These are phyloP conservation scores for Podabrus alpinus DNA, from an alignment of 2,888 invertebrate genomes.

Conservation along the genomic window DNA sequence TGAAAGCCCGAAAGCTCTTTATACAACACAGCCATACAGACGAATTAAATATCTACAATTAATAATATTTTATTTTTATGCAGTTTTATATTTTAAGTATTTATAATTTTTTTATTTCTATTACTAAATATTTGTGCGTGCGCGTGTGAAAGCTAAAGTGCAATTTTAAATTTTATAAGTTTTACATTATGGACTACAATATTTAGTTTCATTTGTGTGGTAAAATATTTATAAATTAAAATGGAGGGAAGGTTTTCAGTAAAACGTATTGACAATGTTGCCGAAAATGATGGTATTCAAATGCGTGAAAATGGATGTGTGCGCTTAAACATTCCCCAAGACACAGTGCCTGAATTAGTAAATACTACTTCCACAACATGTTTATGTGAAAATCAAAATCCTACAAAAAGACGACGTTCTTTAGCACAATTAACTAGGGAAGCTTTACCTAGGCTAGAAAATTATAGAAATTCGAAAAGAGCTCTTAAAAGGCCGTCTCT, in stretches of 20 bases:
- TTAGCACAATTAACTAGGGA: slow-evolving; percentile 75
- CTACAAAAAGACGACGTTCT: slow-evolving; percentile 58
- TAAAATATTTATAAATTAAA: neutral
- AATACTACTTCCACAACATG: slow-evolving; percentile 41
- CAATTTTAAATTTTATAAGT: neutral
- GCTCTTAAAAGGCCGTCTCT: slow-evolving; percentile 81
- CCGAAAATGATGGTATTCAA: slow-evolving; percentile 48
- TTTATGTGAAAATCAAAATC: slow-evolving; percentile 40
- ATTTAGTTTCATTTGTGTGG: neutral
- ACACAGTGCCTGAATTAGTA: slow-evolving; percentile 37
- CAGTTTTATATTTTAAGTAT: neutral
- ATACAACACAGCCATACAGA: neutral
- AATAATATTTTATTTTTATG: neutral
- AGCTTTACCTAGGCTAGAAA: slow-evolving; percentile 78
- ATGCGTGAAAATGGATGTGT: slow-evolving; percentile 44
- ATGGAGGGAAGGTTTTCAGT: slow-evolving; percentile 44
- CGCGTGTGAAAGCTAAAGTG: neutral
- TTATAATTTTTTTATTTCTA: neutral
- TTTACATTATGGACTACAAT: neutral
- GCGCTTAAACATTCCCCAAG: slow-evolving; percentile 21
- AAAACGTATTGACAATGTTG: slow-evolving; percentile 34
- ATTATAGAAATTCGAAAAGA: slow-evolving; percentile 78
- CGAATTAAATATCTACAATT: neutral
- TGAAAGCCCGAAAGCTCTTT: slow-evolving; percentile 27
- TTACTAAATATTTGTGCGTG: neutral